phyloP scores from a whole-genome alignment of 2,888 invertebrate genomes.

The Cheilosia impressa region DNA sequence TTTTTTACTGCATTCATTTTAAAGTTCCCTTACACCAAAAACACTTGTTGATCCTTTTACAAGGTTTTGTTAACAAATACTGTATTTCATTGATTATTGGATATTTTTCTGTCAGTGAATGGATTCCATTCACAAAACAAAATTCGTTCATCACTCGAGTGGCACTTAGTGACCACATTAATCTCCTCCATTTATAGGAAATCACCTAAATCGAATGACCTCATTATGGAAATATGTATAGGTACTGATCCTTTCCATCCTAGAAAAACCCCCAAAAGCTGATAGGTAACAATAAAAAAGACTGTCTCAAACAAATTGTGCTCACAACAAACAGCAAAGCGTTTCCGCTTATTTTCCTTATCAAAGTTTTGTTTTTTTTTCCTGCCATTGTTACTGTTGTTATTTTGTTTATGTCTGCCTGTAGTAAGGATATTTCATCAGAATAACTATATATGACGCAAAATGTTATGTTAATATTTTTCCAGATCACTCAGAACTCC shows the following conservation, averaged over 20 bases:
- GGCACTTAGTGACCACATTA: not conserved
- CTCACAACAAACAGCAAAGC: conserved; percentile 44
- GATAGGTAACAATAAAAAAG: not conserved
- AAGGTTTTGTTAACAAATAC: too few relatives aligned
- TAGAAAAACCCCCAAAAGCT: not conserved
- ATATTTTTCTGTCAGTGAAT: too few relatives aligned
- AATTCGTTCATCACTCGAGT: too few relatives aligned
- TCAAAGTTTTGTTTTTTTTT: conserved; percentile 51
- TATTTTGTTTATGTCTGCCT: conserved; percentile 18
- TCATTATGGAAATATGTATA: not conserved
- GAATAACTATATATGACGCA: conserved; percentile 5
- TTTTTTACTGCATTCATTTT: too few relatives aligned
- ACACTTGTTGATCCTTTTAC: too few relatives aligned
- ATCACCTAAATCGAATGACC: not conserved
- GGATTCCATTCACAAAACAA: too few relatives aligned
- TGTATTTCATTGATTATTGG: too few relatives aligned
- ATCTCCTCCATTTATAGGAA: not conserved
- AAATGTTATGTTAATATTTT: conserved; percentile 69
- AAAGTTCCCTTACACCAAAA: too few relatives aligned
- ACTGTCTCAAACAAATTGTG: conserved; percentile 27
- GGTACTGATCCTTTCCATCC: not conserved
- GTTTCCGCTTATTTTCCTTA: conserved; percentile 42
- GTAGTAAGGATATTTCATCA: conserved; percentile 16
- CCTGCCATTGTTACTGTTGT: conserved; percentile 15
- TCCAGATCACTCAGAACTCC: not conserved